Evolutionary conservation across 2,113 vertebrate genomes (phyloP), one percentile per base, ranked within the genome.

Genomic region (Nothobranchius furzeri): DNA sequence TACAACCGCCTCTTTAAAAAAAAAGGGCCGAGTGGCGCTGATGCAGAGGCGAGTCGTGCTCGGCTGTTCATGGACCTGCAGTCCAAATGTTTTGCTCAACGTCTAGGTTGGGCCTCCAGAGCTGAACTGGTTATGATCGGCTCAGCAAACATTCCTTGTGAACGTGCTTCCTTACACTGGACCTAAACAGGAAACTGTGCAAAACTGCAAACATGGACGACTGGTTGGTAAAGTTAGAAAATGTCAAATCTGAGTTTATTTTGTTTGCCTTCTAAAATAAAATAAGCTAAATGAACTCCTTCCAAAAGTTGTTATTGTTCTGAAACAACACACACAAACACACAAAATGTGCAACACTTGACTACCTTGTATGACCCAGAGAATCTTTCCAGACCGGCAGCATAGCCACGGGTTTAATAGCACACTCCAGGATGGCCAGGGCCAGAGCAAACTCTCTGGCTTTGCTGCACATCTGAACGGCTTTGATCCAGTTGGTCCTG

Each of bases 391-490:
- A 99, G 79, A 99, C 92, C 4, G 97, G 98, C 58, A 99, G 92
- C 95, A 98, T 96, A 70, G 98, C 98, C 78, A 99, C 98, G 2
- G 98, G 96, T 84, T 99, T 99, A 78, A 99, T 96, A 68, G 98
- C 98, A 91, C 98, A 99, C 82, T 99, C 98, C 87, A 99, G 81
- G 82, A 99, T 99, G 52, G 98, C 98, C 83, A 99, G 85, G 7
- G 98, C 98, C 80, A 99, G 87, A 1, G 98, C 98, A 92, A 99
- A 99, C 92, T 99, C 98, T 88, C 96, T 91, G 40, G 98, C 96
- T 81, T 98, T 99, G 83, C 96, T 99, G 90, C 98, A 99, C 98
- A 99, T 99, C 88, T 99, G 98, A 79, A 99, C 98, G 20, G 98
- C 98, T 85, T 99, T 99, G 90, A 98, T 98, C 98, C 98, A 99